Base-by-base conservation (phyloP, 2,888 invertebrate genomes). In the Torymus auratus region DNA sequence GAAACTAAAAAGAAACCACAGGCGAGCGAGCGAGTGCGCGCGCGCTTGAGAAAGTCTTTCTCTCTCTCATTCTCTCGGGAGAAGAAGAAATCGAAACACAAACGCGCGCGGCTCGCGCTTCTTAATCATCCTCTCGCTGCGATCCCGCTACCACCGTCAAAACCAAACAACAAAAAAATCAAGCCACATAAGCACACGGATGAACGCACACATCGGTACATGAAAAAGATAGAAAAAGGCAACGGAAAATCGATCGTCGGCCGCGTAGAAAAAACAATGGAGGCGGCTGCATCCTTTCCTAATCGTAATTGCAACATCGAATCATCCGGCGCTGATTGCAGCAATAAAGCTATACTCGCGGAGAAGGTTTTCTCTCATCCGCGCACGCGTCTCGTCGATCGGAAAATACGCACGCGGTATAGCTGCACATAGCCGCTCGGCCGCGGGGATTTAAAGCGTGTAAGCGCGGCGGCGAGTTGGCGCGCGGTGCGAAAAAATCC, bases 401-500 rank as follows among this genome's bases (percentile, higher is more conserved):
- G 61, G 41, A 64, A 52, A 67, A 74, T 56, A 23, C 64, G 41
- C 64, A 62, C 56, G 28, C 52, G 72, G 13, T 65, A 65, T 62
- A 70, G 74, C 60, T 60, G 61, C 64, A 73, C 41, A 69, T 65
- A 72, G 52, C 55, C 17, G 23, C 52, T 55, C 28, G 17, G 0
- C 15, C 7, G 52, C 7, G 52, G 14, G 65, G n/a, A 55, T 67
- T 78, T 41, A 67, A 72, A 71, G 76, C 61, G n/a, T 60, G 70
- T 55, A 82, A 73, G 68, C 76, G 53, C 64, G 7, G 41, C 41
- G 41, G 41, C 41, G 41, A 41, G 60, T 15, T 61, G 52, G 62
- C 23, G 56, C 74, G 56, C 74, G 75, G 82, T 69, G 83, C 82
- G 81, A 83, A 83, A 84, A 84, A 86, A 86, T 88, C 87, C 88